phyloP scores from a whole-genome alignment of 2,113 vertebrate species.

The Dromaius novaehollandiae region DNA sequence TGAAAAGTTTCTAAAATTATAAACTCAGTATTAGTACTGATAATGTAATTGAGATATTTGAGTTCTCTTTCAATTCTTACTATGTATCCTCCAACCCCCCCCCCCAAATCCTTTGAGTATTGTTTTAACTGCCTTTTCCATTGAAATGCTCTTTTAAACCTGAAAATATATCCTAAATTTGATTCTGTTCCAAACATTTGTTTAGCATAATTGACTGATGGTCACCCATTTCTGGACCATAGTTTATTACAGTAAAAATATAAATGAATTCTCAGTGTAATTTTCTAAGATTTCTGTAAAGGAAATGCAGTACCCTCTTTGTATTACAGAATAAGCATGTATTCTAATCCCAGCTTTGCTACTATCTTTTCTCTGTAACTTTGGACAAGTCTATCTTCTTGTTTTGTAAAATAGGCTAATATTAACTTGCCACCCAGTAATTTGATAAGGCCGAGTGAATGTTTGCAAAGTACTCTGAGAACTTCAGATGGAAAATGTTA shows the following conservation, averaged over 20 bases:
- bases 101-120: neutral
- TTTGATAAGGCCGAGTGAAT: neutral
- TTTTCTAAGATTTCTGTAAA: constrained; percentile 24
- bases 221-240: neutral
- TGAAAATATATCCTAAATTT: neutral
- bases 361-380: neutral
- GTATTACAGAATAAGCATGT: neutral
- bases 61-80: neutral
- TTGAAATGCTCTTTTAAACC: neutral
- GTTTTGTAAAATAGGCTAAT: neutral
- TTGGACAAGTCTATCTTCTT: neutral
- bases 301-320: constrained; percentile 21
- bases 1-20: neutral
- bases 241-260: constrained; percentile 14
- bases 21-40: neutral
- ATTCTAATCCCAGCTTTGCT: neutral
- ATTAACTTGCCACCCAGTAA: neutral
- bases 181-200: neutral
- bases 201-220: constrained; percentile 11
- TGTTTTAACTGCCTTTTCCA: neutral
- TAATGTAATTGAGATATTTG: neutral
- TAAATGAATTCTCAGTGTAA: neutral
- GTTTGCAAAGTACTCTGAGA: constrained; percentile 12
- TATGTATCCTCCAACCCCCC: neutral
- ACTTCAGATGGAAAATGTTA: neutral